Evolutionary conservation across 23 tunicate genomes (phyloP).

Genomic region (Phallusia fumigata): DNA sequence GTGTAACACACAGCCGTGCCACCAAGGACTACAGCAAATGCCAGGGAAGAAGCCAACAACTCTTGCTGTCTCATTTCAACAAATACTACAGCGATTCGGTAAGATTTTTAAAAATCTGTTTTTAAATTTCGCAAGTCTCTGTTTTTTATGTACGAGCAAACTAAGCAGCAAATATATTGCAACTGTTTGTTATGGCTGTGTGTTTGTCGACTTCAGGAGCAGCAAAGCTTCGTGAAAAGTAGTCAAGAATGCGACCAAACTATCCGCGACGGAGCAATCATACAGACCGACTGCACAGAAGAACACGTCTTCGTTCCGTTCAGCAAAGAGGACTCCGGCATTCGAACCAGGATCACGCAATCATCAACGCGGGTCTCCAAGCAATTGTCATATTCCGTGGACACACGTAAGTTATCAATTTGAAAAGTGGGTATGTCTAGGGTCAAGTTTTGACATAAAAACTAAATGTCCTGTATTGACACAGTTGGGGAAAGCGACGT

Average conservation of each 20-base stretch:
- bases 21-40: constrained; percentile 66
- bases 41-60: constrained; percentile 54
- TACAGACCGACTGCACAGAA: constrained; percentile 42
- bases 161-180: neutral
- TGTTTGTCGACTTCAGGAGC: neutral
- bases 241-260: constrained; percentile 51
- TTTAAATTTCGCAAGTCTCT: too few species aligned
- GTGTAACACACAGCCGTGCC: constrained; percentile 24
- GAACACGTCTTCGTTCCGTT: constrained; percentile 86
- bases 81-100: constrained; percentile 79
- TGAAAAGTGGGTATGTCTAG: neutral
- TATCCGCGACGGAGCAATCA: constrained; percentile 4
- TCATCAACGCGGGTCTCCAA: neutral
- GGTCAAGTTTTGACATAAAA: neutral
- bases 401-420: constrained; percentile 13
- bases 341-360: constrained; percentile 53
- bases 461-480: neutral
- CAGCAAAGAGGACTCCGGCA: constrained; percentile 82
- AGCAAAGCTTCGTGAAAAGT: constrained; percentile 75
- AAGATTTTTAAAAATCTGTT: constrained; percentile 3
- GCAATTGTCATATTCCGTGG: neutral
- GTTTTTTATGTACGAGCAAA: too few species aligned
- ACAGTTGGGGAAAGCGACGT: constrained; percentile 24
- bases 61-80: constrained; percentile 75
- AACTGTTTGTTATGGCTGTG: neutral